Evolutionary conservation across 2,888 invertebrate species (phyloP), one percentile per base, ranked within the genome.

Genomic region (Crossocerus cetratus): DNA sequence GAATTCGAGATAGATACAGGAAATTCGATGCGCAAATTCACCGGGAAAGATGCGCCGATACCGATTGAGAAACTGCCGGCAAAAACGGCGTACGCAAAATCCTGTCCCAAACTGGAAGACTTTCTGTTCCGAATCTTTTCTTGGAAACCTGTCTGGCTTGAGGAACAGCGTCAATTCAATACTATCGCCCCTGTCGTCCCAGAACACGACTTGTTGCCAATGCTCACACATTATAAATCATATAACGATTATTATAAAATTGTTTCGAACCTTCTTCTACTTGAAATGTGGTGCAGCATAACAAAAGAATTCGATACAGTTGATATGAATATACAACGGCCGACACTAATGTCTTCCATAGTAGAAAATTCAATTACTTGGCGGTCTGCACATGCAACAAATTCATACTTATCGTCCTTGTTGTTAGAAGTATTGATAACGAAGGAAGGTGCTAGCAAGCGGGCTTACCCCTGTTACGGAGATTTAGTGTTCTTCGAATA

Each of bases 121-220:
- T 92, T 93, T 13, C 87, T 94, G 23, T 89, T 92, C 74, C 91
- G 92, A 74, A 92, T 95, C 75, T 90, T 94, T 3, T 82, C 66
- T 1, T 95, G 95, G 95, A 93, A 93, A 82, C 93, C 94, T 8
- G 91, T 92, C 23, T 95, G 95, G 95, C 85, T 95, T 2, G 88
- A 92, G 72, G 93, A 93, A 78, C 93, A 93, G 84, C 86, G 90
- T 21, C 87, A 87, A 58, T 87, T 90, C 13, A 90, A 91, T 14
- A 20, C 8, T 66, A 90, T 91, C 1, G 92, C 92, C 61, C 93
- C 94, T 1, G 92, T 93, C 4, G 92, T 93, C 23, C 91, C 91
- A 23, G 87, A 88, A 58, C 91, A 91, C 55, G 86, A 91, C 3
- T 89, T 94, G 2, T 86, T 91, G 80, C 91, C 92, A 3, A 92